A percentile compares a stretch with the other conserved stretches of the same genome.
Conservation (phyloP, 2,113 vertebrate genomes). For the Dicerorhinus sumatrensis region DNA sequence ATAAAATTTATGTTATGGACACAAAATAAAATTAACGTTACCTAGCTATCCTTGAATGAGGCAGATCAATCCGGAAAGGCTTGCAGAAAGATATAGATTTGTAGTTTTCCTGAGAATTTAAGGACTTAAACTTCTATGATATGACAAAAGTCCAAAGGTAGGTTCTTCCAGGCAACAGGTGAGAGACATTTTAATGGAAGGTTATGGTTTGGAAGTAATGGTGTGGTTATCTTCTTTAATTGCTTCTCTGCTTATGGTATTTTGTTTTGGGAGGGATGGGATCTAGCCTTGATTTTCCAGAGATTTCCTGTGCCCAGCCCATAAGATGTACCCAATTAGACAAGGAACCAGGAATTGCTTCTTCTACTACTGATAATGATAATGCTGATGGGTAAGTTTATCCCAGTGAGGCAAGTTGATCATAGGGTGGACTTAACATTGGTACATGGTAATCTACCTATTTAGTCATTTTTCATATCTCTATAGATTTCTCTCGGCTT, state of each 20-base stretch:
- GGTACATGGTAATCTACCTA: not conserved
- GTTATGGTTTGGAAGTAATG: slow-evolving; percentile 25
- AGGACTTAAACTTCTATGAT: slow-evolving; percentile 49
- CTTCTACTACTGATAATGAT: slow-evolving; percentile 52
- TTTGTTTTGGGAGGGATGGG: slow-evolving; percentile 60
- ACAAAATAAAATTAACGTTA: slow-evolving; percentile 45
- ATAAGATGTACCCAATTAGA: not conserved
- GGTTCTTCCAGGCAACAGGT: not conserved
- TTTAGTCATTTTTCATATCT: not conserved
- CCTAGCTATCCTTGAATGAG: slow-evolving; percentile 6
- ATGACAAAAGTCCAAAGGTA: not conserved
- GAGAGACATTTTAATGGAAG: slow-evolving; percentile 34
- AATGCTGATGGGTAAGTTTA: slow-evolving; percentile 75
- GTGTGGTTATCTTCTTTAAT: slow-evolving; percentile 31
- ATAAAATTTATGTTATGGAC: not conserved
- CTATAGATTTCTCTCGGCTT: slow-evolving; percentile 25
- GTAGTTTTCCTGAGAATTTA: slow-evolving; percentile 37
- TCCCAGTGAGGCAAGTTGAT: not conserved
- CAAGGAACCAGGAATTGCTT: slow-evolving; percentile 44
- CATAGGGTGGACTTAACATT: not conserved
- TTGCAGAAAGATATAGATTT: slow-evolving; percentile 31
- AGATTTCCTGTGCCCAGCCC: slow-evolving; percentile 52
- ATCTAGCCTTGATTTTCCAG: slow-evolving; percentile 76
- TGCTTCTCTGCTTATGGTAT: slow-evolving; percentile 59
- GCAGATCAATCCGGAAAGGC: slow-evolving; percentile 45